Evolutionary conservation across 1,140 invertebrate species (phyloP), one percentile per base, ranked within the genome.

Genomic region (Sinella curviseta): DNA sequence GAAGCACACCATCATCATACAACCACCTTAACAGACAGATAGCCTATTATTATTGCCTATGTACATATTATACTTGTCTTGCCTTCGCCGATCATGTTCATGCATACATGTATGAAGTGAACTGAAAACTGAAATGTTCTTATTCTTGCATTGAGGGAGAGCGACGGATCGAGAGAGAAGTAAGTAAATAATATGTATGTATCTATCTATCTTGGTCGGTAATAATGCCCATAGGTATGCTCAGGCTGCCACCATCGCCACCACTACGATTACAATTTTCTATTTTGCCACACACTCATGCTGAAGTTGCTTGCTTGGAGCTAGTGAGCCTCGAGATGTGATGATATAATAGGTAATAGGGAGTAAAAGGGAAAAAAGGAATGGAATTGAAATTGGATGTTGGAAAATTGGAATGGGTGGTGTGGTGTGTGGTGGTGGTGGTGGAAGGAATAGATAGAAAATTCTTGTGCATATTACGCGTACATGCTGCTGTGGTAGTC

Each of bases 341-440:
- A 70, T 70, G 65, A 70, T 70, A 70, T 70, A 70, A 70, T 70
- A 70, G 65, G 65, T 70, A 70, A 33, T 33, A 33, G 30, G 65
- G 12, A 14, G 31, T 8, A 33, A 70, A 70, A 70, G 65, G 24
- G 65, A 60, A 48, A 20, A 48, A 20, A 60, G 57, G 57, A 70
- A 70, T 70, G 65, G 65, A 70, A 70, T 70, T 70, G 65, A 70
- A 70, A 70, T 70, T 70, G 65, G 65, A 70, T 70, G 65, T 70
- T 70, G 65, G 65, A 70, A 70, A 70, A 70, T 70, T 70, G 65
- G 65, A 70, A 70, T 70, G 65, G 65, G 65, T 70, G 65, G 65
- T 31, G 26, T 8, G 8, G 57, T 16, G 16, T 16, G 57, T 65
- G n/a, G n/a, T n/a, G n/a, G 57, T 16, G 16, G 24, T 8, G 65